A percentile compares a stretch with the other conserved stretches of the same genome.
Conservation (phyloP, 2,113 vertebrate species). For the Syngnathus scovelli region DNA sequence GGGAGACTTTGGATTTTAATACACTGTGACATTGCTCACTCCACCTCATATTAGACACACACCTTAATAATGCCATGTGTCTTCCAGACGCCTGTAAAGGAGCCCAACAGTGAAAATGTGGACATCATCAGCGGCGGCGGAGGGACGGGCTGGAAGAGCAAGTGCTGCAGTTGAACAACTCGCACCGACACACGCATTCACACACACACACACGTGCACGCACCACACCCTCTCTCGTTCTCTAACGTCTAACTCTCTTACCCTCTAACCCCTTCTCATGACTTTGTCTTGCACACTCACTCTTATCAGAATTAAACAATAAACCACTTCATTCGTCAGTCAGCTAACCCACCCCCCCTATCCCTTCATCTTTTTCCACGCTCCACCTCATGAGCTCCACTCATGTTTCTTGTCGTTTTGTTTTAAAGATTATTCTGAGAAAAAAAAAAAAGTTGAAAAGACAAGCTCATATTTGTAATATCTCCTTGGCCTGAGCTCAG, state of each 20-base stretch:
- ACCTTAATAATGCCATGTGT: too few species aligned
- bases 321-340: slow-evolving; percentile 74
- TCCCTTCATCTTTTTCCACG: slow-evolving; percentile 65
- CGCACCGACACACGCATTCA: slow-evolving; percentile 46
- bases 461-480: slow-evolving; percentile 65
- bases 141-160: slow-evolving; percentile 98
- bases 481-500: slow-evolving; percentile 55
- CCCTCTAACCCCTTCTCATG: slow-evolving; percentile 64
- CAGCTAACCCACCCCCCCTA: slow-evolving; percentile 21
- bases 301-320: slow-evolving; percentile 83
- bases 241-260: slow-evolving; percentile 63
- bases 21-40: not conserved
- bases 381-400: slow-evolving; percentile 81
- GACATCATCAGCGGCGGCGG: slow-evolving; percentile 95
- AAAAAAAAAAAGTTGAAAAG: slow-evolving; percentile 58
- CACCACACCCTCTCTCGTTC: slow-evolving; percentile 19
- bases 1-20: not conserved
- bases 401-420: slow-evolving; percentile 81
- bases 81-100: slow-evolving; percentile 92
- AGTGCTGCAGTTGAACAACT: slow-evolving; percentile 88
- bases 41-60: not conserved
- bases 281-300: slow-evolving; percentile 67
- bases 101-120: slow-evolving; percentile 99
- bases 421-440: slow-evolving; percentile 66
- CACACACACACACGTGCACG: slow-evolving; percentile 22